Evolutionary conservation across 2,113 vertebrate genomes (phyloP), one percentile per base, ranked within the genome.

Genomic region (Neotoma lepida): DNA sequence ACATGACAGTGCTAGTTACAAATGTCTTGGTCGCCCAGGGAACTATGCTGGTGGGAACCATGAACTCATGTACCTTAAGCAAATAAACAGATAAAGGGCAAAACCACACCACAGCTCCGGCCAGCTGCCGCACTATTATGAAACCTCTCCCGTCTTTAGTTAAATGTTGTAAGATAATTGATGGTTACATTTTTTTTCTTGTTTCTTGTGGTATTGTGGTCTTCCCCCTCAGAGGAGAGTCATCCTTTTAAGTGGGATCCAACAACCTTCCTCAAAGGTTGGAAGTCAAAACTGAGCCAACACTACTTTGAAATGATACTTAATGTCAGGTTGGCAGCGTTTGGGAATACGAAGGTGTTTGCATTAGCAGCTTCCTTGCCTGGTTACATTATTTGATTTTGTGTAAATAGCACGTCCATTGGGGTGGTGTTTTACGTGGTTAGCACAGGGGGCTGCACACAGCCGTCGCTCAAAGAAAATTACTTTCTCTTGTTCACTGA

Each of bases 131-230:
- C 58, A 89, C 74, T 92, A 14, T 97, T 93, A 74, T 92, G 90
- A 88, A 98, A 85, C 63, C 87, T 14, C 10, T 49, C 86, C 91
- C 56, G 33, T 63, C 77, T 89, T 94, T 94, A 91, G 96, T 86
- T 96, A 90, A 97, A 93, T 87, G 90, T 87, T 96, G 92, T 63
- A 84, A 94, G 93, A 94, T 97, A 98, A 97, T 51, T 98, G 95
- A 96, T 94, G 95, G 93, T 87, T 64, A 2, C 94, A 76, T 68
- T 95, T 97, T 95, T 82, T 91, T 95, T 82, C 96, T 94, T 96
- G 90, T 97, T 76, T 63, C 89, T 98, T 98, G 97, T 97, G 97
- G 97, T 97, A 86, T 96, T 91, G 96, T 97, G 97, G 95, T 97
- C 97, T 97, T 97, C 87, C 93, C 96, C 86, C 94, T 96, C 82